These are phyloP conservation scores for Microcebus griseorufus DNA, from an alignment of 2,113 vertebrate genomes.

Conservation along the genomic window DNA sequence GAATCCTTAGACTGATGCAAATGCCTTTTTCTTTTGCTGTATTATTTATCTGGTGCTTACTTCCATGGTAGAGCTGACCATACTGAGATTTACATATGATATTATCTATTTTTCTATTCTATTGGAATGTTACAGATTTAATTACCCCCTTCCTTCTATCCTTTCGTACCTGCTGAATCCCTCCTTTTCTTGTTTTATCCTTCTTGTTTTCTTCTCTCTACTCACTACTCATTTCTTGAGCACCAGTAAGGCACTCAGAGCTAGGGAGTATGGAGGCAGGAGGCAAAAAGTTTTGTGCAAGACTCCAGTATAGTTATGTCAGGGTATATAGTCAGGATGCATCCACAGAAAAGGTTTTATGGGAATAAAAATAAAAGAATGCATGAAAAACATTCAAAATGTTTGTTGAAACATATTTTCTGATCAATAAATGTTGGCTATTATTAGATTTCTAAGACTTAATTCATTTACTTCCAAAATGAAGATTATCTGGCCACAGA, in stretches of 20 bases:
- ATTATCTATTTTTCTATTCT: neutral
- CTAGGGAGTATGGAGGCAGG: neutral
- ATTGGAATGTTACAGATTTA: neutral
- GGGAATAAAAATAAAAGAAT: neutral
- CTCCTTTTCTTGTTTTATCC: neutral
- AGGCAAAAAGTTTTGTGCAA: neutral
- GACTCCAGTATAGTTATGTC: rapidly evolving
- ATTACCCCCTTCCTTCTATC: neutral
- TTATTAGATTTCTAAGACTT: constrained; percentile 1
- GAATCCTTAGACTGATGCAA: neutral
- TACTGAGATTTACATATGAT: neutral
- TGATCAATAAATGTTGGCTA: neutral
- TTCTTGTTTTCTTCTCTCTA: neutral
- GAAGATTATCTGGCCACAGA: neutral
- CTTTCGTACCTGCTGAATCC: neutral
- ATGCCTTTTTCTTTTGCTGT: neutral
- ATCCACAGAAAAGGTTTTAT: neutral
- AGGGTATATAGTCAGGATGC: neutral
- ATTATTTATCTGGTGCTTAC: neutral
- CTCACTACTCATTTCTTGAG: neutral
- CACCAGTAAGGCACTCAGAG: too few species aligned
- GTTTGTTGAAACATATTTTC: neutral
- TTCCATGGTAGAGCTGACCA: neutral
- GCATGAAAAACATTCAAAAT: neutral
- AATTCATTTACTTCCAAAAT: neutral